Base-by-base conservation (phyloP, 2,113 vertebrate species). In the Myrmophylax atrothorax region DNA sequence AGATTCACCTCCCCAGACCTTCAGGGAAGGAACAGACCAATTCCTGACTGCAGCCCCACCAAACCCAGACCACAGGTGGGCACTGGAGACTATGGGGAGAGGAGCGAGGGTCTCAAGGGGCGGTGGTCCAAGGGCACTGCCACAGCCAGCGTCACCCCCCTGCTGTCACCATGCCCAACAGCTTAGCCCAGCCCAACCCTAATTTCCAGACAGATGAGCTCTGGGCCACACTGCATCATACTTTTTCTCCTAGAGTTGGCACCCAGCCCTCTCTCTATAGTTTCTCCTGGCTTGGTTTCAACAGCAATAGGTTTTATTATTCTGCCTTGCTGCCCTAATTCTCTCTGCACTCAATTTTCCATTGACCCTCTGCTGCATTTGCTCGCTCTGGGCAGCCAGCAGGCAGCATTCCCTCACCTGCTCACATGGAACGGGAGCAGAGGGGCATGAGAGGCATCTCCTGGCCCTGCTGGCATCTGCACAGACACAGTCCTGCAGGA, bases 221-320 rank as follows among this genome's bases (percentile, higher is more conserved):
- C 58, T 42, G 88, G 76, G 76, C 44, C 76, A 75, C 46, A 3
- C 14, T 58, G 66, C 86, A 93, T 94, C 66, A 75, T 53, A 31
- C 22, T n/a, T 68, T 63, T 63, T 35, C 14, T 50, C 68, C 79
- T 33, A 18, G 25, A 76, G 52, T 3, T 95, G 94, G 94, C 94
- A 95, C 52, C 35, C 72, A 88, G 93, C 87, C 94, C 49, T 94
- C 69, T 52, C 38, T 95, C 78, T 91, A 72, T 67, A 95, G 84
- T 85, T 87, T 72, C 79, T 93, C 44, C 86, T 96, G 94, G 93
- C 94, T 35, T 12, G 2, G 17, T 86, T 96, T 94, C 94, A 97
- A 58, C 38, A 31, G 95, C 91, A 86, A 75, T 91, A 95, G 66
- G 74, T 94, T 96, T 96, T 96, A 96, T 96, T 96, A 94, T 84